A percentile compares a stretch with the other conserved stretches of the same genome.
These are phyloP conservation scores for Nowickia ferox DNA, from an alignment of 2,888 invertebrate genomes.

Conservation along the genomic window DNA sequence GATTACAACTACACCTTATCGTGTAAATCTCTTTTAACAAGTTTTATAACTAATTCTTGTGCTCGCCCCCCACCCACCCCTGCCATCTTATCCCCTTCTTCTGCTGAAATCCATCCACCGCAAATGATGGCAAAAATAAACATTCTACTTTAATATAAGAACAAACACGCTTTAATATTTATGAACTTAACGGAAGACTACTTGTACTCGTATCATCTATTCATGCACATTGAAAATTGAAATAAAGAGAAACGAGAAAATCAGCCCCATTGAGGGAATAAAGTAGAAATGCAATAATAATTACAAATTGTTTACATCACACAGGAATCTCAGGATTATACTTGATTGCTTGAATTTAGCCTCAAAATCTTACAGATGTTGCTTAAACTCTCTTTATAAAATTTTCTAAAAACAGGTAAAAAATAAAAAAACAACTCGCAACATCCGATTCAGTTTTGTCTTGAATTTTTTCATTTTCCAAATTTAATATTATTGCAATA, in stretches of 20 bases:
- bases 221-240: neutral
- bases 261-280: conserved; percentile 30
- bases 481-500: no score
- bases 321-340: no score
- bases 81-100: neutral
- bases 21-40: conserved; percentile 70
- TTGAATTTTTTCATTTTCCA: no score
- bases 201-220: neutral
- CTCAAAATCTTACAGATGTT: no score
- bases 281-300: neutral
- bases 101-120: neutral
- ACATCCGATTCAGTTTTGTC: no score
- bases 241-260: neutral
- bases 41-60: conserved; percentile 68
- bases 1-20: conserved; percentile 68
- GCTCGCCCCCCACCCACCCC: neutral
- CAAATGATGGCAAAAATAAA: conserved; percentile 54
- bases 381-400: no score
- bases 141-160: conserved; percentile 26
- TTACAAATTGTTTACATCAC: neutral
- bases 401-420: no score
- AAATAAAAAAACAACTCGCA: no score
- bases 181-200: conserved; percentile 10
- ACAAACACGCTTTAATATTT: conserved; percentile 46
- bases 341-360: no score